Evolutionary conservation across 2,113 vertebrate genomes (phyloP), one percentile per base, ranked within the genome.

Genomic region (Elaphurus davidianus): DNA sequence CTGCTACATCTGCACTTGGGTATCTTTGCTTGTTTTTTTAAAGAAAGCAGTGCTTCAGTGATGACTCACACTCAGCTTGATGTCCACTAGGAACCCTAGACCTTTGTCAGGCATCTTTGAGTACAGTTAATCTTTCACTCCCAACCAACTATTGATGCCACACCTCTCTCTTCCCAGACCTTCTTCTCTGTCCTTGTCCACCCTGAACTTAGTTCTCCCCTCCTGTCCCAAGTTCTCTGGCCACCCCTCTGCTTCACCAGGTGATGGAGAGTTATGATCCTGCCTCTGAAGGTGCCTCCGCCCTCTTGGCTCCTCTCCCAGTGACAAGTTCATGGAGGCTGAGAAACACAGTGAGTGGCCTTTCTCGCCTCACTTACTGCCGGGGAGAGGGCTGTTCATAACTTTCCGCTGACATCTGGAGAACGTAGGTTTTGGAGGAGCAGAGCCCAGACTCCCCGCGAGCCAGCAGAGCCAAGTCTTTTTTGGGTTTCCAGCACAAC

Each of bases 401-500:
- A 84, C 94, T 95, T 97, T 92, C 60, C 14, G 1, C 96, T 91
- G 92, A 97, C 97, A 90, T 92, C 88, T 78, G 90, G 84, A 89
- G 95, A 94, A 94, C 71, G 59, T 74, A 93, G 95, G 67, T 95
- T 91, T 97, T 83, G 55, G 43, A 94, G 67, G 81, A 87, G 47
- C 64, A 71, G 91, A 94, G 83, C 55, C 74, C 79, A 78, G 86
- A 62, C 94, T 97, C 71, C 45, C 93, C 6, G 6, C 0, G 36
- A 95, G 52, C 85, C 95, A 85, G 57, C 64, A 62, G n/a, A 92
- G 74, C 90, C 87, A 71, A 81, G 78, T 71, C 88, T 83, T 91
- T 87, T 88, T 74, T 12, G 81, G 67, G 90, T 96, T 96, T 97
- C 84, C 85, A 86, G 87, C 71, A 55, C 88, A 97, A 87, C 50